A percentile compares a stretch with the other conserved stretches of the same genome.
Conservation (phyloP, 2,113 vertebrate genomes). For the Bos indicus region DNA sequence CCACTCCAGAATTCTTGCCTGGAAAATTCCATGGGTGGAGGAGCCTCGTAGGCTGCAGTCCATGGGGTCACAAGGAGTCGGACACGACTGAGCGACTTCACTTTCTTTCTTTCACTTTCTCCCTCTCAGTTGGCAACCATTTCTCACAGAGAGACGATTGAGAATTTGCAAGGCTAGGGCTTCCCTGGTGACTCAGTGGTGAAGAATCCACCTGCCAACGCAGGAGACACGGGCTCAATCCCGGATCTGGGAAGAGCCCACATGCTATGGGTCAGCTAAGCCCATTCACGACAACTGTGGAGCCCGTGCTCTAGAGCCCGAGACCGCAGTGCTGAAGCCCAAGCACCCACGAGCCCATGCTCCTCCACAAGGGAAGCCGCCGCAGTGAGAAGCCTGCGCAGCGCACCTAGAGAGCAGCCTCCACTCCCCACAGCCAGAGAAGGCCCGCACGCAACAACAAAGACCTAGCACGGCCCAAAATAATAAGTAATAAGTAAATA, state of each 20-base stretch:
- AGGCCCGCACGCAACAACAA: neutral
- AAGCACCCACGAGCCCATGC: neutral
- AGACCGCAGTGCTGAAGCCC: neutral
- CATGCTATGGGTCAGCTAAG: neutral
- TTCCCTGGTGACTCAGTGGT: neutral
- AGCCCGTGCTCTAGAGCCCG: neutral
- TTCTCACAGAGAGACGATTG: neutral
- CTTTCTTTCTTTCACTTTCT: neutral
- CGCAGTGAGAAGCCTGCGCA: neutral
- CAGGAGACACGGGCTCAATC: neutral
- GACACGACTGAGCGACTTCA: neutral
- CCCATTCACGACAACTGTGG: fast-evolving
- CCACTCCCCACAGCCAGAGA: neutral
- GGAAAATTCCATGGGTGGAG: neutral
- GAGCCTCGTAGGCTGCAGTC: neutral
- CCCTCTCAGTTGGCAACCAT: neutral
- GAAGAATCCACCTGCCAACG: neutral
- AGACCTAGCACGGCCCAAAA: neutral
- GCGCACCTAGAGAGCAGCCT: fast-evolving
- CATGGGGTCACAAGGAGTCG: neutral
- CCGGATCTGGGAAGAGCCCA: neutral
- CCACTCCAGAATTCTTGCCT: neutral
- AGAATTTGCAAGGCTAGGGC: neutral
- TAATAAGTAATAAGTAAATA: neutral
- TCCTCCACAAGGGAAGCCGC: neutral